phyloP scores from a whole-genome alignment of 2,888 invertebrate genomes.

The Sphecodes monilicornis region DNA sequence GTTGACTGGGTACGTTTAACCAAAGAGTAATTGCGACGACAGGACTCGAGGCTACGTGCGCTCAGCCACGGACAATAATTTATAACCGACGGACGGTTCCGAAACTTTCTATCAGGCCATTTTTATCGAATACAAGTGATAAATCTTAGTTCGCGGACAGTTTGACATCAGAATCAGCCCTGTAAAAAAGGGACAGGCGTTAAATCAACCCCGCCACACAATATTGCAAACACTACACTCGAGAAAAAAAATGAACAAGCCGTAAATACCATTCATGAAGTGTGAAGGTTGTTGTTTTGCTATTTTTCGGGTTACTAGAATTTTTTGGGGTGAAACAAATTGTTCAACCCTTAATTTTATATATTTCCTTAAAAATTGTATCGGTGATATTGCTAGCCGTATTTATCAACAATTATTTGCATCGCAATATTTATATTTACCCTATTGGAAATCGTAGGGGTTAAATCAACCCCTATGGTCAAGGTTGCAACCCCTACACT shows the following conservation, averaged over 20 bases:
- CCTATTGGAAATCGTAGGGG: too few relatives aligned
- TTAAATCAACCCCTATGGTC: neutral
- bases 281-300: too few relatives aligned
- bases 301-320: too few relatives aligned
- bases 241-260: neutral
- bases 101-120: conserved; percentile 7
- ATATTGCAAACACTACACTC: neutral
- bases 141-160: conserved; percentile 10
- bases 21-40: neutral
- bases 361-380: too few relatives aligned
- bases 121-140: conserved; percentile 18
- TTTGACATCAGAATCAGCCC: neutral
- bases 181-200: too few relatives aligned
- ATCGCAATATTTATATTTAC: too few relatives aligned
- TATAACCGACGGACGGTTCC: neutral
- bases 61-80: neutral
- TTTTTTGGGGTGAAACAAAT: too few relatives aligned
- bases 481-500: neutral
- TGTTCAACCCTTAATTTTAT: too few relatives aligned
- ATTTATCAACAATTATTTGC: too few relatives aligned
- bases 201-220: neutral
- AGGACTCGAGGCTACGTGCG: neutral
- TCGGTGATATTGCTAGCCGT: too few relatives aligned
- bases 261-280: too few relatives aligned
- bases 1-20: neutral